Percentiles rank a stretch among this genome's conserved stretches.
phyloP scores from a whole-genome alignment of 2,888 invertebrate genomes.

The Dendrolimus houi region DNA sequence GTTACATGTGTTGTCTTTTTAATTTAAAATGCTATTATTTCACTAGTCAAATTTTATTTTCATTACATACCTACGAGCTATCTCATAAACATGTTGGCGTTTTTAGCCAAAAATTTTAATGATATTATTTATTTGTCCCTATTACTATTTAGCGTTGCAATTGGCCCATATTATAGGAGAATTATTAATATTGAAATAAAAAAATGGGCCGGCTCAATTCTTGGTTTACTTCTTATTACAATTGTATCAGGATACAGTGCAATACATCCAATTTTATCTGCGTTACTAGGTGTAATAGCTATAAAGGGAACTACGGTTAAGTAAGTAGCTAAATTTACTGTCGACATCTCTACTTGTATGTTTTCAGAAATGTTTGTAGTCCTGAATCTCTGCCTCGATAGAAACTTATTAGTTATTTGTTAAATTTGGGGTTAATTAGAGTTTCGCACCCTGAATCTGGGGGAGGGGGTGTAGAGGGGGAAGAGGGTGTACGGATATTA shows the following conservation, averaged over 20 bases:
- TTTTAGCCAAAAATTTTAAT: constrained; percentile 79
- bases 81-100: constrained; percentile 33
- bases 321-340: constrained; percentile 29
- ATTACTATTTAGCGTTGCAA: constrained; percentile 80
- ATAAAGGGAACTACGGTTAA: constrained; percentile 51
- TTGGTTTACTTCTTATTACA: constrained; percentile 50
- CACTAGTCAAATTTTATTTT: too few relatives aligned
- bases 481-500: too few relatives aligned
- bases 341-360: neutral
- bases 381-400: too few relatives aligned
- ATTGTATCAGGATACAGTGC: constrained; percentile 57
- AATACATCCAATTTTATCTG: constrained; percentile 56
- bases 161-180: constrained; percentile 81
- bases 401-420: too few relatives aligned
- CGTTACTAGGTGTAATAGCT: constrained; percentile 42
- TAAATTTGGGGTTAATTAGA: too few relatives aligned
- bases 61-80: too few relatives aligned
- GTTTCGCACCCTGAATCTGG: too few relatives aligned
- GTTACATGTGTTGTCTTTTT: too few relatives aligned
- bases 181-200: constrained; percentile 45
- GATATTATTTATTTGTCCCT: constrained; percentile 85
- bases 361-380: too few relatives aligned
- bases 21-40: too few relatives aligned
- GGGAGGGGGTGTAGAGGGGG: too few relatives aligned
- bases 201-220: constrained; percentile 73